phyloP scores from a whole-genome alignment of 2,113 vertebrate species.

The Leptocoma aspasia region DNA sequence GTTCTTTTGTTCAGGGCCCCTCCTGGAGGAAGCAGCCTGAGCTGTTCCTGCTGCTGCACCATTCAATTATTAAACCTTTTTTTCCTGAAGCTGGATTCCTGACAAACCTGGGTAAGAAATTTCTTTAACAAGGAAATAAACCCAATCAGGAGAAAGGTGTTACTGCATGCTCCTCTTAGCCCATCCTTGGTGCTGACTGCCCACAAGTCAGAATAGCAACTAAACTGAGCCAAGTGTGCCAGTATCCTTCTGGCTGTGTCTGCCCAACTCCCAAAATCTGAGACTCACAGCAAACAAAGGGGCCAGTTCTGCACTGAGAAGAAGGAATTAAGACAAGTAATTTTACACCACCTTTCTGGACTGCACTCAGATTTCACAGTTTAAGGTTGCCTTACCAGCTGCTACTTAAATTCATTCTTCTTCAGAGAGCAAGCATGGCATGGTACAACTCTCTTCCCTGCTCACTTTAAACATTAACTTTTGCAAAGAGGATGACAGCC shows the following conservation, averaged over 20 bases:
- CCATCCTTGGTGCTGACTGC: background rate
- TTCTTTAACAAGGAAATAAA: background rate
- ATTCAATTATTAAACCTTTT: background rate
- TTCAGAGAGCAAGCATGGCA: background rate
- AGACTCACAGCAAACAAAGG: background rate
- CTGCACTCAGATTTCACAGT: background rate
- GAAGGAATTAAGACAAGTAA: slow-evolving; percentile 15
- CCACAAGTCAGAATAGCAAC: background rate
- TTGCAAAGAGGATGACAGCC: background rate
- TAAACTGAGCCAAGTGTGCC: background rate
- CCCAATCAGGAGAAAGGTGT: background rate
- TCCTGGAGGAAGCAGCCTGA: background rate
- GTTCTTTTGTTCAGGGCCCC: rapidly evolving
- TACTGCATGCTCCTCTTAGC: background rate
- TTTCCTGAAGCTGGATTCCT: background rate
- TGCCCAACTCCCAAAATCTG: background rate
- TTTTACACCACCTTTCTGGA: background rate
- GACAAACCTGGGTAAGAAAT: background rate
- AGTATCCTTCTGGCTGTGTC: background rate
- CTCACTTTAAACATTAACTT: background rate
- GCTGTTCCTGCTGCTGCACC: background rate
- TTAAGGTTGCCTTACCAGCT: background rate
- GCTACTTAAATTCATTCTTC: background rate
- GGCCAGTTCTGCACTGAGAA: background rate
- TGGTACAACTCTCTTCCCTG: background rate